Evolutionary conservation across 2,113 vertebrate species (phyloP).

Genomic region (Amphilophus citrinellus): DNA sequence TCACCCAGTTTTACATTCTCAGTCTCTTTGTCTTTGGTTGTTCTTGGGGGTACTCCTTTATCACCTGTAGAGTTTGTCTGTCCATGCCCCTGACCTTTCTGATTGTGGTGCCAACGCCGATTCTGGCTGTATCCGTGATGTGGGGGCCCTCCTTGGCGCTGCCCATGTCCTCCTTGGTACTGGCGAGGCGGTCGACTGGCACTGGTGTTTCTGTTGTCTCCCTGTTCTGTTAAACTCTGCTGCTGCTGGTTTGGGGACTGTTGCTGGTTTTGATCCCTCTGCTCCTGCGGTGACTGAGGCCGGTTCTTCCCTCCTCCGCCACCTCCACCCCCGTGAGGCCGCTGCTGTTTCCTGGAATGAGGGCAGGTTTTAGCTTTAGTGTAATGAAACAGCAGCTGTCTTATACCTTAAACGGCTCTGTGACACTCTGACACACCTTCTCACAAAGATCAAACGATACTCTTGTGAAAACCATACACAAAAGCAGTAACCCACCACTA

Average conservation of each 20-base stretch:
- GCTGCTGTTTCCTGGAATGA: constrained; percentile 90
- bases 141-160: constrained; percentile 74
- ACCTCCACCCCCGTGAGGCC: constrained; percentile 79
- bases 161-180: constrained; percentile 88
- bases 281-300: constrained; percentile 74
- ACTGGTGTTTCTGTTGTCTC: constrained; percentile 69
- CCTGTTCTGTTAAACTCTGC: constrained; percentile 74
- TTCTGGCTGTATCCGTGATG: constrained; percentile 97
- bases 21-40: constrained; percentile 87
- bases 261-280: constrained; percentile 70
- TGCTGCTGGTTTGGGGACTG: constrained; percentile 72
- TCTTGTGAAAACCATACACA: constrained; percentile 6
- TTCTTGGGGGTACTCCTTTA: constrained; percentile 66
- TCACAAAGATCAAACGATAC: neutral
- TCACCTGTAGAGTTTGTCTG: constrained; percentile 61
- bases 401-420: constrained; percentile 3
- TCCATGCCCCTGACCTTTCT: constrained; percentile 80
- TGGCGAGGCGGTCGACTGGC: constrained; percentile 87
- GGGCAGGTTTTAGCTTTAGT: constrained; percentile 53
- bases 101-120: constrained; percentile 93
- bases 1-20: constrained; percentile 86
- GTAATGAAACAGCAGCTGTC: constrained; percentile 19
- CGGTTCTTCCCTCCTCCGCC: constrained; percentile 84
- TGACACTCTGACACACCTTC: neutral
- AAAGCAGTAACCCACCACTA: neutral